phyloP scores from a whole-genome alignment of 2,797 vertebrate species.

The Balearica regulorum region DNA sequence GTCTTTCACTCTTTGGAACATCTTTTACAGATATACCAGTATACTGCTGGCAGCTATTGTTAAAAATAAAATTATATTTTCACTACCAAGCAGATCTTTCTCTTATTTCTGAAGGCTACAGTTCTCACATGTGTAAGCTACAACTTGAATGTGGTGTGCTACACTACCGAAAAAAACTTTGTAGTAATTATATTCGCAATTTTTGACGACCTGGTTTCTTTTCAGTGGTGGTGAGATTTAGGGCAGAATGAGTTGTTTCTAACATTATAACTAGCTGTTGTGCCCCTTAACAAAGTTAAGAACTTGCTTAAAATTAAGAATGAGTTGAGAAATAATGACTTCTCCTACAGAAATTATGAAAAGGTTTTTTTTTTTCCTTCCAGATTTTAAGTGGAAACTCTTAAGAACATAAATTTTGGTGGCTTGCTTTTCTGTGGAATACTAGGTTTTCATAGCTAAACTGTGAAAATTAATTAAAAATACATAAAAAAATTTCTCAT shows the following conservation, averaged over 20 bases:
- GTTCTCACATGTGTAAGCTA: neutral
- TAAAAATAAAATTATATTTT: constrained; percentile 85
- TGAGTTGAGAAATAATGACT: neutral
- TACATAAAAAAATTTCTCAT: neutral
- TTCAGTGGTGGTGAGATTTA: neutral
- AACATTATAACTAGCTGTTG: neutral
- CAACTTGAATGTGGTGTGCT: neutral
- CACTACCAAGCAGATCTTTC: constrained; percentile 71
- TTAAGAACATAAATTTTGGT: neutral
- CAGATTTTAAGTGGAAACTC: neutral
- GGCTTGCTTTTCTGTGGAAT: neutral
- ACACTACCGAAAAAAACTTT: neutral
- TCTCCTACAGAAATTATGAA: neutral
- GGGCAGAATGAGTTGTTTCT: neutral
- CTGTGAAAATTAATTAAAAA: neutral
- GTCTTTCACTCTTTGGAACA: constrained; percentile 75
- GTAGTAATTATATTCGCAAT: neutral
- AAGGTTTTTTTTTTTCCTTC: neutral
- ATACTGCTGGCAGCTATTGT: constrained; percentile 85
- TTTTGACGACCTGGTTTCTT: neutral
- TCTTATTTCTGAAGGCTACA: neutral
- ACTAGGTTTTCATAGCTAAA: neutral
- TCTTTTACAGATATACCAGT: constrained; percentile 72
- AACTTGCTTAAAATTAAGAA: neutral
- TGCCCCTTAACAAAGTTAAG: neutral